These are phyloP conservation scores for Eupithecia insigniata DNA, from an alignment of 2,888 invertebrate genomes.

Conservation along the genomic window DNA sequence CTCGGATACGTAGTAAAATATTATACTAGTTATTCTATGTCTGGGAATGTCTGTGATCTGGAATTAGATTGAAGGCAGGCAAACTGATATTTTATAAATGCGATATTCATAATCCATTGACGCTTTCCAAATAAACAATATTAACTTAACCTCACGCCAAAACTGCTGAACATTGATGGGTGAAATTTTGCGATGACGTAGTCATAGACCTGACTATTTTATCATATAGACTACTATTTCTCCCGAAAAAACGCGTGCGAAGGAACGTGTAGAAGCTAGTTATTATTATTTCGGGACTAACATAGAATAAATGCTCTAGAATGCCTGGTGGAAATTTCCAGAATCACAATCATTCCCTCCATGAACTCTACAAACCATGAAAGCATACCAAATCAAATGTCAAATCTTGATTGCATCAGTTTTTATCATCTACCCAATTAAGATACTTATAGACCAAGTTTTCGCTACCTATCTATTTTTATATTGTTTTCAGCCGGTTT, in stretches of 20 bases:
- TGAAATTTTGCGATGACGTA: neutral
- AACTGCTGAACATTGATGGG: neutral
- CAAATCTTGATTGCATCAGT: neutral
- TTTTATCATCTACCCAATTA: neutral
- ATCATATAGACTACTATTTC: neutral
- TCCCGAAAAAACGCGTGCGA: neutral
- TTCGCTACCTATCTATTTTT: neutral
- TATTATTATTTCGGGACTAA: too few species aligned
- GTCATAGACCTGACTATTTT: too few species aligned
- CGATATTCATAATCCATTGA: too few species aligned
- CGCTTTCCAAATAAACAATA: too few species aligned
- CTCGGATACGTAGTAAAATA: too few species aligned
- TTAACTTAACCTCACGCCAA: too few species aligned
- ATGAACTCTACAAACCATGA: neutral
- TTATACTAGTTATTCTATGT: too few species aligned
- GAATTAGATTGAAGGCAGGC: neutral
- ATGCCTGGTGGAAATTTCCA: neutral
- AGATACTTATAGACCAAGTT: neutral
- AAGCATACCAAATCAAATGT: neutral
- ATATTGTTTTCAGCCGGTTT: conserved; percentile 17
- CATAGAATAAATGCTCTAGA: neutral
- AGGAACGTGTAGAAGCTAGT: neutral
- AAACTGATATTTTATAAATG: neutral
- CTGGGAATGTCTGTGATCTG: too few species aligned
- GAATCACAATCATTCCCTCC: neutral